These are phyloP conservation scores for Oceanodroma leucorhoa DNA, from an alignment of 2,797 vertebrate species.

Conservation along the genomic window DNA sequence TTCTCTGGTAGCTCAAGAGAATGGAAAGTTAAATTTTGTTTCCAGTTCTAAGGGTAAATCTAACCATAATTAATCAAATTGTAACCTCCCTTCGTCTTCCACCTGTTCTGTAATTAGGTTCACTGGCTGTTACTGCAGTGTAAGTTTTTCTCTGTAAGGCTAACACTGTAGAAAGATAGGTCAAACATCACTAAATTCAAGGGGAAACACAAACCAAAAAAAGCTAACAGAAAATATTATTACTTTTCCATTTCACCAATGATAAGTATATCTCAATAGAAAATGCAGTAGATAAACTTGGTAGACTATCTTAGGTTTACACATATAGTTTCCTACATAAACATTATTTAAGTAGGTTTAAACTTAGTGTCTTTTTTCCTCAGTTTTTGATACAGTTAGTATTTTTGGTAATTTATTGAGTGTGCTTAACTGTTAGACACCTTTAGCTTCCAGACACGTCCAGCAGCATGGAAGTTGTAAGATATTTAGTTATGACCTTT, in stretches of 20 bases:
- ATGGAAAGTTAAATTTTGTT: not conserved
- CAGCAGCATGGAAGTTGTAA: not conserved
- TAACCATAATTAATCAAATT: not conserved
- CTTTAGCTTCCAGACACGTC: not conserved
- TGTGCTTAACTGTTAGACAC: not conserved
- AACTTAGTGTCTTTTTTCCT: not conserved
- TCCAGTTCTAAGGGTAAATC: not conserved
- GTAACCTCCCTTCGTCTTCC: not conserved
- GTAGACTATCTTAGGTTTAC: not conserved
- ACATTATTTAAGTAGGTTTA: not conserved
- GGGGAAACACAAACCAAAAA: not conserved
- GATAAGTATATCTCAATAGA: not conserved
- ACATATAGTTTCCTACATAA: not conserved
- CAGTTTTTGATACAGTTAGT: not conserved
- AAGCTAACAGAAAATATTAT: not conserved
- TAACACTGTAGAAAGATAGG: not conserved
- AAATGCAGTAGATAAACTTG: not conserved
- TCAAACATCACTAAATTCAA: not conserved
- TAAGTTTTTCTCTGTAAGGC: not conserved
- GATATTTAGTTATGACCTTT: not conserved
- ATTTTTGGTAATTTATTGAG: not conserved
- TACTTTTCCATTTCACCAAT: not conserved
- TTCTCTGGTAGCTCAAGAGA: not conserved
- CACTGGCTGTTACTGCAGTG: not conserved
- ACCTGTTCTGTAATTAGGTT: not conserved